Base-by-base conservation (phyloP, 2,888 invertebrate genomes). In the Noctua comes region DNA sequence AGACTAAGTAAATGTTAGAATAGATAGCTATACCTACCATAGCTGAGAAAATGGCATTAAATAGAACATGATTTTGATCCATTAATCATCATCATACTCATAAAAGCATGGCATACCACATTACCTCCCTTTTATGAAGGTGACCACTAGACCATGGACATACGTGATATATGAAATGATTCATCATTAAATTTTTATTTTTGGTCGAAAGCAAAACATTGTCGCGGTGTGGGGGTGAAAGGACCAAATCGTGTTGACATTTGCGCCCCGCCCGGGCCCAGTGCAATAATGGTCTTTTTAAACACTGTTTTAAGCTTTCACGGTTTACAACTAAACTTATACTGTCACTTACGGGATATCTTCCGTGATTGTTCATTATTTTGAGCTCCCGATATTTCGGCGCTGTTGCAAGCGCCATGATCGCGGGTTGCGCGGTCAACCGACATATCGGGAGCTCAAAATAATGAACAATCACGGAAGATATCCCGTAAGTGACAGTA, bases 21-120 rank as follows among this genome's bases (percentile, higher is more conserved):
- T 79, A 86, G 83, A 86, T 82, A 85, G 68, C 74, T 84, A 73
- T 75, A 69, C 36, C 71, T 75, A 69, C 36, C 73, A 82, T 83
- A 81, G 76, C 82, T 86, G 76, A 85, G 85, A 89, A 89, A 86
- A 88, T 88, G 78, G 86, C 77, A 73, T 86, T 64, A 79, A 82
- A 77, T 88, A 88, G 65, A 70, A 88, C 84, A 88, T 88, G 54
- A 88, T 86, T 88, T 86, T 31, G 62, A 73, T 70, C 69, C 90
- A 89, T 89, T 88, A 84, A 84, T 88, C 88, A 88, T 81, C 57
- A 88, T 88, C 68, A 83, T n/a, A 66, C 66, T 76, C 76, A 54
- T 89, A 79, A 88, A 82, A 89, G 83, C 84, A 80, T 81, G 71
- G 74, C 80, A 36, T 64, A 80, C 68, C 57, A 72, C 70, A 84